A percentile compares a stretch with the other conserved stretches of the same genome.
phyloP scores from a whole-genome alignment of 2,113 vertebrate species.

The Condylura cristata region DNA sequence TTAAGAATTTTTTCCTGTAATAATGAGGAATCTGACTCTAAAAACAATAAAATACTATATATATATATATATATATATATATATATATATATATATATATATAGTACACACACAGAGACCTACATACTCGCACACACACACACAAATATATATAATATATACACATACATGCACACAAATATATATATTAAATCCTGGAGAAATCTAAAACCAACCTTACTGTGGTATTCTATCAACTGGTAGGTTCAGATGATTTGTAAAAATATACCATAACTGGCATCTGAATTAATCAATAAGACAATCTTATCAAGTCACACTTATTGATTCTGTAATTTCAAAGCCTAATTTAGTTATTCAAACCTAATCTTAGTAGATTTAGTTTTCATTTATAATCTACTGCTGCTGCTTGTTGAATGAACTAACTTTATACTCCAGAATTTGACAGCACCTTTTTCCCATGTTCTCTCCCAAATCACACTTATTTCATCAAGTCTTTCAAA shows the following conservation, averaged over 20 bases:
- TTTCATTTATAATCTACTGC: conserved; percentile 3
- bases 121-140: no score
- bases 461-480: neutral
- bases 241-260: neutral
- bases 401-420: neutral
- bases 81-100: neutral
- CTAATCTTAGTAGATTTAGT: neutral
- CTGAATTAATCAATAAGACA: neutral
- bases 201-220: neutral
- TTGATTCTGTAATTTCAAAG: neutral
- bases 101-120: no score
- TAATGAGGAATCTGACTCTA: neutral
- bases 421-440: neutral
- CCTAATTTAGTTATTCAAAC: neutral
- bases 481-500: neutral
- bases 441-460: neutral
- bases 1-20: neutral
- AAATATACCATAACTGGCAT: neutral
- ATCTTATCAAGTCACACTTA: neutral
- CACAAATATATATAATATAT: neutral
- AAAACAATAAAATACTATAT: neutral
- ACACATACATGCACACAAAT: neutral
- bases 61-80: no score
- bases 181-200: neutral
- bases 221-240: neutral